Percentiles rank a stretch among this genome's conserved stretches.
These are phyloP conservation scores for Salarias fasciatus DNA, from an alignment of 2,797 vertebrate species.

Conservation along the genomic window DNA sequence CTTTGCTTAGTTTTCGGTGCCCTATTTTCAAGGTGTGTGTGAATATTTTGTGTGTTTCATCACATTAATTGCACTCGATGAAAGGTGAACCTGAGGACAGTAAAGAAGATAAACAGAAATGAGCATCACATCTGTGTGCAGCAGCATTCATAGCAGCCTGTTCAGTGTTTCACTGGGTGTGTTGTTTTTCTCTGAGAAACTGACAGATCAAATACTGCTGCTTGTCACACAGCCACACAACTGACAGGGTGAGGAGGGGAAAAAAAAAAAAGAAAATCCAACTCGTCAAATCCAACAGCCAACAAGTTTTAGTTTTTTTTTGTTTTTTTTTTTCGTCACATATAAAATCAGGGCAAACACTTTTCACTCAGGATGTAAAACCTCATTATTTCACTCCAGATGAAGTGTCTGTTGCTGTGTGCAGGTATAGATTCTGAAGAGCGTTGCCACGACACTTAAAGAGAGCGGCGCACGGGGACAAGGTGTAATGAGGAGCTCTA, in stretches of 20 bases:
- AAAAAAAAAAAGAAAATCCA: no score
- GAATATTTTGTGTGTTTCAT: no score
- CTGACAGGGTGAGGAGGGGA: no score
- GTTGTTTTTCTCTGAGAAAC: not conserved
- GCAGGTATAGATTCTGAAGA: not conserved
- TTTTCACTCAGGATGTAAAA: not conserved
- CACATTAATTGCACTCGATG: no score
- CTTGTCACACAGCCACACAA: not conserved
- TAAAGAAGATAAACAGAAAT: no score
- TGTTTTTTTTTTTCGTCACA: not conserved
- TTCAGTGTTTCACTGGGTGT: no score
- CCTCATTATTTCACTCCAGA: not conserved
- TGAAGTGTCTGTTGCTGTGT: not conserved
- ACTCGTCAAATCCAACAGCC: no score
- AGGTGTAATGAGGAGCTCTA: conserved; percentile 4
- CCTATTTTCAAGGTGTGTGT: no score
- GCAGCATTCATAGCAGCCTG: not conserved
- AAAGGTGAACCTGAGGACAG: not conserved
- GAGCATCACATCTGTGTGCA: not conserved
- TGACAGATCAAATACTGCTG: not conserved
- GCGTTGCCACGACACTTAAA: not conserved
- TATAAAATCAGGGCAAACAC: not conserved
- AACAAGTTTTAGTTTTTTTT: no score
- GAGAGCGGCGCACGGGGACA: not conserved
- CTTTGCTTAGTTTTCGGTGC: no score